Conservation (phyloP, 2,797 vertebrate genomes). For the Enteromius anoplus region DNA sequence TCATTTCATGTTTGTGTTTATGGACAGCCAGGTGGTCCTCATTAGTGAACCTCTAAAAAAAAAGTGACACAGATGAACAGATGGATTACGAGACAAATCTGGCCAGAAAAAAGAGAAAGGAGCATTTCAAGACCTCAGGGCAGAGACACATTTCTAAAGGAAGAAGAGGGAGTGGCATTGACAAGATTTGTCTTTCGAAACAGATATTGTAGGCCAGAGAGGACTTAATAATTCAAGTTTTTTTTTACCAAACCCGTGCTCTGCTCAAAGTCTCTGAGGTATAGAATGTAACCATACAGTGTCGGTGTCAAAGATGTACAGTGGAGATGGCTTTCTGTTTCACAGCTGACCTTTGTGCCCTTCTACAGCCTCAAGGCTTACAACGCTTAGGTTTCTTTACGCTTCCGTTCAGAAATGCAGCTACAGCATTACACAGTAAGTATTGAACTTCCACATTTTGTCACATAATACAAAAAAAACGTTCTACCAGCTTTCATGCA, state of each 20-base stretch:
- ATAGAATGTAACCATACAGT: constrained; percentile 55
- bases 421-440: constrained; percentile 3
- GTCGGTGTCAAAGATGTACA: constrained; percentile 56
- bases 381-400: not conserved
- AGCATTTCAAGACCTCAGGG: constrained; percentile 22
- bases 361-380: constrained; percentile 52
- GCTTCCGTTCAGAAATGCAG: constrained; percentile 19
- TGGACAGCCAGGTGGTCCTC: constrained; percentile 99
- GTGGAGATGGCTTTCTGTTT: constrained; percentile 51
- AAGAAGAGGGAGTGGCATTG: constrained; percentile 45
- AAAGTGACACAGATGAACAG: constrained; percentile 66
- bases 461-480: constrained; percentile 12
- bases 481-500: not conserved
- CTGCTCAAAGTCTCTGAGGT: constrained; percentile 31
- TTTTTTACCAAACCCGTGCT: constrained; percentile 62
- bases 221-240: constrained; percentile 51
- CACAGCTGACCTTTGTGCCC: constrained; percentile 42
- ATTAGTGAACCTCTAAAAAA: constrained; percentile 91
- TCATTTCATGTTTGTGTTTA: constrained; percentile 99
- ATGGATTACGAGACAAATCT: constrained; percentile 25
- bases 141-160: constrained; percentile 52
- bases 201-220: constrained; percentile 52
- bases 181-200: constrained; percentile 51
- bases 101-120: constrained; percentile 54
- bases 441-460: constrained; percentile 21